These are phyloP conservation scores for Lordiphosa andalusiaca DNA, from an alignment of 2,888 invertebrate species.

Conservation along the genomic window DNA sequence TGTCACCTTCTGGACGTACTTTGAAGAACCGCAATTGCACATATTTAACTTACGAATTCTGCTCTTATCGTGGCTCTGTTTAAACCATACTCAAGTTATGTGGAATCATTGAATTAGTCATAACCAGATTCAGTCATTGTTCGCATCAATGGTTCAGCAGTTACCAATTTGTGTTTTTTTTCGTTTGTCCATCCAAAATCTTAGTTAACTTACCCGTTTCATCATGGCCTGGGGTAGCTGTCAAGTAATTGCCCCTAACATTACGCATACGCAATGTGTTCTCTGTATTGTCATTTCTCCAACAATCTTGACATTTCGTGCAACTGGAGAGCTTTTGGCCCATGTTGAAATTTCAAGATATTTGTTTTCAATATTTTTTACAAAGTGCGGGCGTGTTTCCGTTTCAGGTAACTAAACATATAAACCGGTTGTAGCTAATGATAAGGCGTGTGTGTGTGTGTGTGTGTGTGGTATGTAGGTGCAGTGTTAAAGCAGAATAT, in stretches of 20 bases:
- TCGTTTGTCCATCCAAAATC: no score
- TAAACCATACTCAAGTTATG: no score
- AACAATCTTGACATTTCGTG: slow-evolving; percentile 20
- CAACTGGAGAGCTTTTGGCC: slow-evolving; percentile 24
- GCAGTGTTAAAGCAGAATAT: slow-evolving; percentile 15
- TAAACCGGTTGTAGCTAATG: slow-evolving; percentile 31
- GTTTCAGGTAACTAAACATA: slow-evolving; percentile 7
- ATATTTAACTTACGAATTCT: no score
- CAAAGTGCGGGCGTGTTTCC: slow-evolving; percentile 11
- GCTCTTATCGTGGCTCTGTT: no score
- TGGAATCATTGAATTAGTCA: no score
- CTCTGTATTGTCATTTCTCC: slow-evolving; percentile 8
- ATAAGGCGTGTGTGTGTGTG: slow-evolving; percentile 20
- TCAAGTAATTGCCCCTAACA: slow-evolving; percentile 25
- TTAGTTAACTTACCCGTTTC: slow-evolving; percentile 12
- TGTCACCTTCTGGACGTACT: no score
- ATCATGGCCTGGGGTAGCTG: slow-evolving; percentile 19
- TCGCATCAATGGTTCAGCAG: no score
- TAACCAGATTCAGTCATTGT: no score
- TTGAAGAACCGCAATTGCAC: no score
- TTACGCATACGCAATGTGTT: slow-evolving; percentile 29
- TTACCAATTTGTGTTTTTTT: no score
- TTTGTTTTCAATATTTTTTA: slow-evolving; percentile 9
- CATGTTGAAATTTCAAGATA: slow-evolving; percentile 13
- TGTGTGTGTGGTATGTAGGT: slow-evolving; percentile 18